A percentile compares a stretch with the other conserved stretches of the same genome.
These are phyloP conservation scores for Cantharis lateralis DNA, from an alignment of 2,888 invertebrate species.

Conservation along the genomic window DNA sequence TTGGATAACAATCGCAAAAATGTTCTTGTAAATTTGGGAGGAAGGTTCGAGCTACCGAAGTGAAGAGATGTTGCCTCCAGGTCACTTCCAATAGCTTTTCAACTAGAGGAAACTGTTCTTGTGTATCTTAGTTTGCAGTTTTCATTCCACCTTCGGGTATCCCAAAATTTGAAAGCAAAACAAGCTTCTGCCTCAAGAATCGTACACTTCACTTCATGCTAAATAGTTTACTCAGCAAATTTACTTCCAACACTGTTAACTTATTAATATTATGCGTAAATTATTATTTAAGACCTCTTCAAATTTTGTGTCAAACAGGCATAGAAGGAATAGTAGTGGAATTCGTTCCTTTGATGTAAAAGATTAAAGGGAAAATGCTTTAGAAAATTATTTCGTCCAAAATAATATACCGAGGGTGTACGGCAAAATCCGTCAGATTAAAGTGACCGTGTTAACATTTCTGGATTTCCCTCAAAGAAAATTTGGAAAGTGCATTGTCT, in stretches of 20 bases:
- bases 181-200: background rate
- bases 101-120: background rate
- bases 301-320: background rate
- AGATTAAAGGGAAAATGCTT: background rate
- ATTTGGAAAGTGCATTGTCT: background rate
- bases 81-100: background rate
- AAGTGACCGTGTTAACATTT: background rate
- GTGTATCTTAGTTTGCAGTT: background rate
- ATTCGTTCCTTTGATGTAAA: background rate
- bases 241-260: background rate
- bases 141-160: background rate
- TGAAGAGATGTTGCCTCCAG: background rate
- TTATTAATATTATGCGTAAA: background rate
- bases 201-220: too few relatives aligned
- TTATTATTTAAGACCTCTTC: background rate
- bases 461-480: background rate
- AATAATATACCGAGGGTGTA: background rate
- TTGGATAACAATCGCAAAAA: background rate
- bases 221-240: background rate
- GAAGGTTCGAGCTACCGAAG: background rate
- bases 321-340: background rate
- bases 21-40: background rate
- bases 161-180: background rate
- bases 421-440: background rate
- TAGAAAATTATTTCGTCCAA: background rate